phyloP scores from a whole-genome alignment of 2,797 vertebrate genomes.

The Dallia pectoralis region DNA sequence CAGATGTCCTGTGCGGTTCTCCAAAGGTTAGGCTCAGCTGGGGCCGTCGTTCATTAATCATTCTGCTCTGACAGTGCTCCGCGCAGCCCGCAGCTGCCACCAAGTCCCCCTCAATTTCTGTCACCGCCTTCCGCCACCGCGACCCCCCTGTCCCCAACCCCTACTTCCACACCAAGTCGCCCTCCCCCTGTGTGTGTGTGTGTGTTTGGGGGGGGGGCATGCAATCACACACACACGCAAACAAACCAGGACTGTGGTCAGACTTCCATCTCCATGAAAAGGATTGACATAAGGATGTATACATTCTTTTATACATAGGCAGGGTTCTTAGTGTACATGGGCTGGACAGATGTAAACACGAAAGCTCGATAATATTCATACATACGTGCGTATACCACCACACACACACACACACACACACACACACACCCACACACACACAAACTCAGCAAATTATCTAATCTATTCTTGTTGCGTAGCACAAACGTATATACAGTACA shows the following conservation, averaged over 20 bases:
- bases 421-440: neutral
- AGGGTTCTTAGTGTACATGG: neutral
- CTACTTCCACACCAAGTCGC: conserved; percentile 21
- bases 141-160: conserved; percentile 44
- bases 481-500: no score
- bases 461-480: no score
- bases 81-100: conserved; percentile 98
- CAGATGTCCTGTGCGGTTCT: conserved; percentile 99
- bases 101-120: conserved; percentile 87
- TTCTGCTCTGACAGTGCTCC: conserved; percentile 97
- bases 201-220: conserved; percentile 48
- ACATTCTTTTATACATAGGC: conserved; percentile 25
- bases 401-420: neutral
- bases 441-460: no score
- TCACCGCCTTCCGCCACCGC: conserved; percentile 77
- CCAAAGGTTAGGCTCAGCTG: conserved; percentile 99
- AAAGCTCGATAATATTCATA: neutral
- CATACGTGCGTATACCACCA: neutral
- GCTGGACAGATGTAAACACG: neutral
- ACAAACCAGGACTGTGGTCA: conserved; percentile 60
- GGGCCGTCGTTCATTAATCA: conserved; percentile 99
- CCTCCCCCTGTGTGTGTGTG: neutral
- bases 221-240: conserved; percentile 64
- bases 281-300: conserved; percentile 56
- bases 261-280: conserved; percentile 74